These are phyloP conservation scores for Gryon sp. DNA, from an alignment of 1,140 invertebrate species.

Conservation along the genomic window DNA sequence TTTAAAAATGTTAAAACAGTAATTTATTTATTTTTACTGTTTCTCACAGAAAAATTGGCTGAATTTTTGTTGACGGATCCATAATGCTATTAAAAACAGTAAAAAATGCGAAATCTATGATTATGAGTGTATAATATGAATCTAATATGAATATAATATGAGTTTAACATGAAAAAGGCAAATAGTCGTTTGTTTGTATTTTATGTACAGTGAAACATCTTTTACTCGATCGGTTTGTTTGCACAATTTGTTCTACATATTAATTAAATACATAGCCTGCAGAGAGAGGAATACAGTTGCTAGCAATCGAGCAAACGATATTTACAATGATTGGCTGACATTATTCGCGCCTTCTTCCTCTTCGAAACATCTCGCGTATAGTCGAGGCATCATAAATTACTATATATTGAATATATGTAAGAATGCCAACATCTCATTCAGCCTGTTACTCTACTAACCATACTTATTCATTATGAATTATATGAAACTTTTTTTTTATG, in stretches of 20 bases:
- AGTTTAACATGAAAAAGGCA: no score
- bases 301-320: constrained; percentile 29
- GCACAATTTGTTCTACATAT: constrained; percentile 57
- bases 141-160: no score
- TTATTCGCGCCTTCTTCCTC: constrained; percentile 18
- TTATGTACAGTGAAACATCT: constrained; percentile 27
- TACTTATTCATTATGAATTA: constrained; percentile 19
- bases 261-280: constrained; percentile 32
- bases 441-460: constrained; percentile 43
- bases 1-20: no score
- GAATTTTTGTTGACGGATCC: no score
- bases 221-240: constrained; percentile 37
- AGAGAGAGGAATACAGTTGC: constrained; percentile 14
- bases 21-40: no score
- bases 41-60: no score
- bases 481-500: constrained; percentile 27
- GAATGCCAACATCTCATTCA: constrained; percentile 49
- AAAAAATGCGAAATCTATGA: no score
- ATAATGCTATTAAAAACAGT: no score
- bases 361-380: constrained; percentile 24
- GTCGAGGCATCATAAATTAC: no score
- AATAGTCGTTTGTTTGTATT: no score
- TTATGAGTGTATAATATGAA: no score
- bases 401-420: constrained; percentile 38
- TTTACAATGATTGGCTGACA: constrained; percentile 32